Base-by-base conservation (phyloP, 1,140 invertebrate species). In the Drosophila auraria region DNA sequence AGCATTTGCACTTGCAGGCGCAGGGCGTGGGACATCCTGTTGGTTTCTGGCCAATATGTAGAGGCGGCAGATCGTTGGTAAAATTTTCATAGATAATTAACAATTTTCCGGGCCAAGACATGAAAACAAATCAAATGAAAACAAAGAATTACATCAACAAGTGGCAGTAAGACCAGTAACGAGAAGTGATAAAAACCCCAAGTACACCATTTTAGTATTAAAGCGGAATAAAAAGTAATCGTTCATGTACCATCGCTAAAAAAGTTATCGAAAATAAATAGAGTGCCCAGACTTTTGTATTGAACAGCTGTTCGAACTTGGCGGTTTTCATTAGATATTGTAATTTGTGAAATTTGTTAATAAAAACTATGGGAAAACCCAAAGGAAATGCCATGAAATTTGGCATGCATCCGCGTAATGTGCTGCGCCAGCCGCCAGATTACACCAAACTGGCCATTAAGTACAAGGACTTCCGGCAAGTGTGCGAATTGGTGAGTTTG, bases 401-500 rank as follows among this genome's bases (percentile, higher is more conserved):
- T n/a, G 56, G 27, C 12, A 98, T 98, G 97, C 98, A 98, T 93
- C 95, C 96, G 3, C 94, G 96, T 80, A 98, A 98, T 93, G 95
- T 95, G 8, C 97, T 98, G 81, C 96, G 95, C 82, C 94, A 92
- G 20, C 94, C 95, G 25, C 97, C 97, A 4, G 94, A 98, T 93
- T 98, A 97, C 86, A 96, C 96, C 76, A 91, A 95, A 78, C 92
- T 99, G 51, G 96, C 97, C 6, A 90, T 95, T 4, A 94, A 96
- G 70, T 97, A 96, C 94, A 95, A 96, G 25, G 96, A 97, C 81
- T 98, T 98, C 92, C 93, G 95, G n/a, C 93, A 95, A 84, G 94
- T 96, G 84, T 94, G 95, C 5, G 94, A 94, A 63, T 94, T 95
- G 83, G 95, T 96, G 93, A 93, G 92, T 58, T 62, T 42, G 20